These are phyloP conservation scores for Gymnocypris eckloni DNA, from an alignment of 2,797 vertebrate genomes.

Conservation along the genomic window DNA sequence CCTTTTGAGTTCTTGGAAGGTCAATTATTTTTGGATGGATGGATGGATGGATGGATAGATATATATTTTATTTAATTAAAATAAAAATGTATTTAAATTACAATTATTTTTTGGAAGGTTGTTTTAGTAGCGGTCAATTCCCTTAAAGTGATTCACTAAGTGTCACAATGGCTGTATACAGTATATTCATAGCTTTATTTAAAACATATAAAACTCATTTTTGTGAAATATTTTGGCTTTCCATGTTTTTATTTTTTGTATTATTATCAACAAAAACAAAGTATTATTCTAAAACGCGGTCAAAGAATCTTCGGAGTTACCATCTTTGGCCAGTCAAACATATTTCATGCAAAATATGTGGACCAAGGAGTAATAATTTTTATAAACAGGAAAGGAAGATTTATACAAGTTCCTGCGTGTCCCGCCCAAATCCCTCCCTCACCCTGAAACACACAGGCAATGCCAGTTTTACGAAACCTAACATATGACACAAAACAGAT, in stretches of 20 bases:
- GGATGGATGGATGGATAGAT: too few species aligned
- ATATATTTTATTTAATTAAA: too few species aligned
- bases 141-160: background rate
- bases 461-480: constrained; percentile 29
- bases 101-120: background rate
- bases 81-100: too few species aligned
- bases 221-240: background rate
- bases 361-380: constrained; percentile 38
- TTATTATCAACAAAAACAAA: background rate
- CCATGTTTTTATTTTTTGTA: background rate
- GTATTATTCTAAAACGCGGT: background rate
- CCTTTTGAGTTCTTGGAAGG: background rate
- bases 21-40: background rate
- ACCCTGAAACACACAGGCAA: constrained; percentile 26
- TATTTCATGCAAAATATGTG: constrained; percentile 21
- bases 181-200: background rate
- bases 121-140: background rate
- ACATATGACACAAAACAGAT: constrained; percentile 30
- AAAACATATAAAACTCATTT: background rate
- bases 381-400: constrained; percentile 58
- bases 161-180: background rate
- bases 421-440: constrained; percentile 48
- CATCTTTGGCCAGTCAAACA: constrained; percentile 4
- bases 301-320: background rate
- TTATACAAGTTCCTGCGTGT: constrained; percentile 49